Evolutionary conservation across 92 coral and sea anemone species (phyloP).

Genomic region (Nematostella vectensis): DNA sequence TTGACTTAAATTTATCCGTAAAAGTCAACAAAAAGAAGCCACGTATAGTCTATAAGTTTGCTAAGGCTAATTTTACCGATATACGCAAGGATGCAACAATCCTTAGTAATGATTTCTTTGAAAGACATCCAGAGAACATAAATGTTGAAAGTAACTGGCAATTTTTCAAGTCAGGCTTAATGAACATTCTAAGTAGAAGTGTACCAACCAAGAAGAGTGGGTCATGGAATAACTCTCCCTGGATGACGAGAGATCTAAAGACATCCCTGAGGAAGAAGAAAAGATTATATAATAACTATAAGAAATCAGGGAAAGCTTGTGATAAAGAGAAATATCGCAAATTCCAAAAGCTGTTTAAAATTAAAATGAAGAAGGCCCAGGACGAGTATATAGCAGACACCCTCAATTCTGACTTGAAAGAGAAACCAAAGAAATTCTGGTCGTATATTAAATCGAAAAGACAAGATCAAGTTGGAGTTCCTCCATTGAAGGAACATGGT

Average conservation of each 20-base stretch:
- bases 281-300: slow-evolving; percentile 25
- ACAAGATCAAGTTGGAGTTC: slow-evolving; percentile 18
- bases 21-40: slow-evolving; percentile 23
- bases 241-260: slow-evolving; percentile 28
- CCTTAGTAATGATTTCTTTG: slow-evolving; percentile 19
- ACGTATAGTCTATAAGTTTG: slow-evolving; percentile 13
- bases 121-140: slow-evolving; percentile 9
- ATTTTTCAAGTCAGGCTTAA: slow-evolving; percentile 15
- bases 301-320: slow-evolving; percentile 13
- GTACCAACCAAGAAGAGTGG: slow-evolving; percentile 21
- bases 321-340: slow-evolving; percentile 26
- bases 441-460: slow-evolving; percentile 10
- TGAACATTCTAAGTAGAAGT: slow-evolving; percentile 9
- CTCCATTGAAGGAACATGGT: slow-evolving; percentile 17
- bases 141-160: slow-evolving; percentile 25
- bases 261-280: slow-evolving; percentile 27
- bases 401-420: slow-evolving; percentile 12
- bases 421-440: slow-evolving; percentile 14
- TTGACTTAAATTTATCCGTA: slow-evolving; percentile 22
- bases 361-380: slow-evolving; percentile 16
- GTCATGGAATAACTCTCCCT: slow-evolving; percentile 30
- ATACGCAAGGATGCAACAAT: slow-evolving; percentile 9
- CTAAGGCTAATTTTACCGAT: slow-evolving; percentile 23
- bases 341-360: slow-evolving; percentile 14
- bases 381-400: slow-evolving; percentile 14